Evolutionary conservation across 2,797 vertebrate species (phyloP).

Genomic region (Chelmon rostratus): DNA sequence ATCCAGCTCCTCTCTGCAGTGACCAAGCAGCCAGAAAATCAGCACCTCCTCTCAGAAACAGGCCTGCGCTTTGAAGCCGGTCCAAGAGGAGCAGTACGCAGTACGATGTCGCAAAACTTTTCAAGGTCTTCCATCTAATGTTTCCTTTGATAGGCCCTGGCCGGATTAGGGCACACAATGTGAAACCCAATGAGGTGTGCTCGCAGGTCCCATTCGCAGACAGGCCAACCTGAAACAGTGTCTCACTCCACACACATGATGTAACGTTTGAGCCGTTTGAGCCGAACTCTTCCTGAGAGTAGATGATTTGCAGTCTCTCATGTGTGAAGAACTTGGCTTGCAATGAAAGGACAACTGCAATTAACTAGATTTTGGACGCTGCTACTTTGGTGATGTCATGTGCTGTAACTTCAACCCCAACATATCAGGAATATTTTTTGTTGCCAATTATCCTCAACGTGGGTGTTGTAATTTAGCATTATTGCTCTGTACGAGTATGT

Average conservation of each 20-base stretch:
- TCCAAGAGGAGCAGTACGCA: slow-evolving; percentile 58
- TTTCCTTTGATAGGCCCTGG: slow-evolving; percentile 78
- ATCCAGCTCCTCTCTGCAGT: neutral
- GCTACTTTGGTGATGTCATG: slow-evolving; percentile 53
- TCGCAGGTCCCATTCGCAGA: slow-evolving; percentile 61
- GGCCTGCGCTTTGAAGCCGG: slow-evolving; percentile 37
- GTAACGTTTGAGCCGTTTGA: slow-evolving; percentile 58
- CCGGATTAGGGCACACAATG: slow-evolving; percentile 67
- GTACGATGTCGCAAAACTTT: slow-evolving; percentile 70
- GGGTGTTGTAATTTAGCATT: slow-evolving; percentile 29
- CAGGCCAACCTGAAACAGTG: slow-evolving; percentile 51
- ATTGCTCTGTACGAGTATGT: slow-evolving; percentile 43
- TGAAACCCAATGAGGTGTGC: slow-evolving; percentile 75
- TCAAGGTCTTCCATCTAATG: slow-evolving; percentile 75
- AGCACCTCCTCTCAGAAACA: slow-evolving; percentile 45
- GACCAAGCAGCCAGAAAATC: slow-evolving; percentile 28
- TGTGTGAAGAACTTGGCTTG: slow-evolving; percentile 63
- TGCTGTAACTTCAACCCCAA: slow-evolving; percentile 36
- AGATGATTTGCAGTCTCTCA: slow-evolving; percentile 64
- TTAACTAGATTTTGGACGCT: slow-evolving; percentile 68
- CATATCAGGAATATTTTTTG: slow-evolving; percentile 30
- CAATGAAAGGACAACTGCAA: slow-evolving; percentile 59
- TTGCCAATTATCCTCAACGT: slow-evolving; percentile 34
- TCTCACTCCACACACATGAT: slow-evolving; percentile 70
- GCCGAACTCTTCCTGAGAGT: slow-evolving; percentile 52